Evolutionary conservation across 2,113 vertebrate species (phyloP), one percentile per base, ranked within the genome.

Genomic region (Cyprinodon variegatus): DNA sequence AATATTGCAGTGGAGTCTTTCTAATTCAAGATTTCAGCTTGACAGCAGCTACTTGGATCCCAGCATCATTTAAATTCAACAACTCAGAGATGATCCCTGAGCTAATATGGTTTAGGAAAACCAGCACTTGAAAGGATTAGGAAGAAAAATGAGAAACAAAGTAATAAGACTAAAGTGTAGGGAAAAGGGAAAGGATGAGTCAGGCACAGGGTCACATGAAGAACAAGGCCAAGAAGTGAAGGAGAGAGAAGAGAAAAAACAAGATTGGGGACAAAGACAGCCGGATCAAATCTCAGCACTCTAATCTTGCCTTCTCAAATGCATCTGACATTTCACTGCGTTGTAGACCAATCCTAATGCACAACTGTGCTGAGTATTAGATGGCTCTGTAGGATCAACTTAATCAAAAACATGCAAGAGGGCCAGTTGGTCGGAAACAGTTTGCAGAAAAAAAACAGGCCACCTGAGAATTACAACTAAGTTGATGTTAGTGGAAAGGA

Each of bases 31-130:
- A 70, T 74, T 81, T 83, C 60, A 62, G 77, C 41, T 48, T 72
- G 79, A 80, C 82, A 71, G 77, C 69, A 67, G 64, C 68, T 64
- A 63, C 79, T 78, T 72, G 63, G 68, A 82, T 78, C 79, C 72
- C 46, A 37, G 78, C 74, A 86, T 72, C 74, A 43, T 86, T 84
- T 85, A 82, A 85, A 86, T 91, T 88, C 78, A 71, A 86, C 40
- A 50, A 65, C 83, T 83, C 82, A 74, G 84, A 90, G 82, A 83
- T 86, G 85, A 90, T 83, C 86, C 82, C 64, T 79, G 69, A 82
- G 83, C 80, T 89, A 91, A 90, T 89, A 86, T 88, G 84, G 85
- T 87, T 90, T 86, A 79, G 81, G 79, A 78, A 79, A 81, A 84
- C 41, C 63, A 72, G 80, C 68, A 77, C 86, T 89, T 82, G 82